Base-by-base conservation (phyloP, 35 echinoderm and acorn worm genomes). In the Apostichopus parvimensis region DNA sequence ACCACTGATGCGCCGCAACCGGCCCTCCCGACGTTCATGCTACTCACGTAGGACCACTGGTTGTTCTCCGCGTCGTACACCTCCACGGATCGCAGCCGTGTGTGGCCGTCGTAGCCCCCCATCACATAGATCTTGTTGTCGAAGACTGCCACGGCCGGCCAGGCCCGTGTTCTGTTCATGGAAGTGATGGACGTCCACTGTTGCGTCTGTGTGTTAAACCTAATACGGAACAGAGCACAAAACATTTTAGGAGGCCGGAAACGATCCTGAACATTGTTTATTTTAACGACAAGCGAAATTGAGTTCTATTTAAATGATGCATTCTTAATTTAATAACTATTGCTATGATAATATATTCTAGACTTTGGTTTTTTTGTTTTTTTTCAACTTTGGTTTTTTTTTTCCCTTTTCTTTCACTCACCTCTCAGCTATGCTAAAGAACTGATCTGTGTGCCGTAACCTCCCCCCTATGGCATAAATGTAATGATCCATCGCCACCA, bases 181-280 rank as follows among this genome's bases (percentile, higher is more conserved):
- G 97, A 95, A 10, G 87, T 90, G 7, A 99, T 99, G 62, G 97
- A 93, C 80, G 95, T 94, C 97, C 97, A 99, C 72, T 99, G 97
- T 52, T 99, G 97, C n/a, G 97, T 99, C 92, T 99, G 97, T 57
- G 95, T 99, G 73, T 99, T 99, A 92, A 94, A 99, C 80, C 97
- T 99, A 93, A 45, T 61, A 61, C 7, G 8, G 15, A 28, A 91
- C 18, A 18, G 18, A 68, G 64, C 11, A 68, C 64, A 6, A 68
- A 68, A 68, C 17, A 68, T 68, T 6, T 68, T 18, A 68, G 64
- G 11, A 68, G 34, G 34, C 34, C 34, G 34, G 34, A 45, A 45
- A 45, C 3, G 34, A 45, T 4, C 34, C 34, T 45, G 34, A 45
- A 45, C 34, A 4, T 45, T 28, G 26, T 28, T 28, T 28, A 28